Evolutionary conservation across 1,140 invertebrate genomes (phyloP).

Genomic region (Zaprionus davidi): DNA sequence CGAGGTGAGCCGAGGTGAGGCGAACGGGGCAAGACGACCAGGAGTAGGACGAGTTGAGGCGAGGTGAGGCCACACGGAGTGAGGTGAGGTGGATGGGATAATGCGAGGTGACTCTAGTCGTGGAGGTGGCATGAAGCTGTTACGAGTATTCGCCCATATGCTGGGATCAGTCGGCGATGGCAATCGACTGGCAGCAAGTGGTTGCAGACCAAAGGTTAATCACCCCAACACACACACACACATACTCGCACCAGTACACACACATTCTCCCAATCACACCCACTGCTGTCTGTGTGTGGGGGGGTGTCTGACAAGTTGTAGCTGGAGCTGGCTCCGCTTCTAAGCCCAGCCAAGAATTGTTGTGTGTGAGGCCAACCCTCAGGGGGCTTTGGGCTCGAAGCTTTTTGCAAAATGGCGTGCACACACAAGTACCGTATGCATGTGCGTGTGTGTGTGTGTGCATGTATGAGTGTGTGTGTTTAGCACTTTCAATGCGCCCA

Average conservation of each 20-base stretch:
- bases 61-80: not conserved
- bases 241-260: conserved; percentile 13
- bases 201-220: conserved; percentile 75
- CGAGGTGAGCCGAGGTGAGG: conserved; percentile 21
- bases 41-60: not conserved
- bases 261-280: conserved; percentile 18
- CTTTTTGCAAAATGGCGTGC: conserved; percentile 76
- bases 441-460: conserved; percentile 20
- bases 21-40: conserved; percentile 9
- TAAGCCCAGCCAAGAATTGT: conserved; percentile 29
- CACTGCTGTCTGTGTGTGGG: conserved; percentile 19
- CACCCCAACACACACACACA: conserved; percentile 58
- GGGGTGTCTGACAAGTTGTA: conserved; percentile 17
- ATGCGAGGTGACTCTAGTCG: not conserved
- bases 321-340: conserved; percentile 11
- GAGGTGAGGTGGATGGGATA: not conserved
- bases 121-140: not conserved
- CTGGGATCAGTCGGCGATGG: conserved; percentile 66
- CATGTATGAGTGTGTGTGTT: conserved; percentile 31
- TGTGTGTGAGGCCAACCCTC: conserved; percentile 26
- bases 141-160: conserved; percentile 54
- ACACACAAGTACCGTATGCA: conserved; percentile 26
- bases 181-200: conserved; percentile 65
- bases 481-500: conserved; percentile 67
- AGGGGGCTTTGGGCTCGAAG: conserved; percentile 37